These are phyloP conservation scores for Seriola aureovittata DNA, from an alignment of 2,113 vertebrate genomes.

Conservation along the genomic window DNA sequence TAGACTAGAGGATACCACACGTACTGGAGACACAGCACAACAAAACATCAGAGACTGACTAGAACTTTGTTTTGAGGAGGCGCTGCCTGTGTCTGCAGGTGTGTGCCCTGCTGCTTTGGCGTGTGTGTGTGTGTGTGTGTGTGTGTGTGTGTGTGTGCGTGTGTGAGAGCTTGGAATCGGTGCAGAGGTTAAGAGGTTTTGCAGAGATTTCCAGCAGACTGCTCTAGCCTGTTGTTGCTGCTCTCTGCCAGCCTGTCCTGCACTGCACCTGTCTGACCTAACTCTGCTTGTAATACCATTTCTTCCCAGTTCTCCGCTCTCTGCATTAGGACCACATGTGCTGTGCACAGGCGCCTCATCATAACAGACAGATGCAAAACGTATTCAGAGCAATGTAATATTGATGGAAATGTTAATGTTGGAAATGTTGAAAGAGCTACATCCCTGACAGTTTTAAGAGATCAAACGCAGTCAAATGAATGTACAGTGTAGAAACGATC, in stretches of 20 bases:
- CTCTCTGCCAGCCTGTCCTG: conserved; percentile 33
- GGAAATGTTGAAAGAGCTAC: background rate
- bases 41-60: background rate
- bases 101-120: conserved; percentile 14
- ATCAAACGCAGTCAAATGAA: background rate
- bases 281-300: conserved; percentile 8
- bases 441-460: background rate
- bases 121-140: conserved; percentile 11
- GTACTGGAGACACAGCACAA: background rate
- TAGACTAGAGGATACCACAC: background rate
- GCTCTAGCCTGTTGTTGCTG: background rate
- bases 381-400: conserved; percentile 3
- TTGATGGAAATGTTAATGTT: conserved; percentile 29
- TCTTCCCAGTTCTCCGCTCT: background rate
- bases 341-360: background rate
- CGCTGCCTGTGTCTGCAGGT: conserved; percentile 25
- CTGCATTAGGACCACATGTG: background rate
- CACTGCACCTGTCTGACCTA: conserved; percentile 45
- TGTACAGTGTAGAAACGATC: background rate
- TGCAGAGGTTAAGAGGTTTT: conserved; percentile 49
- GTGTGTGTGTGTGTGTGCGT: conserved; percentile 7
- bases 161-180: conserved; percentile 11
- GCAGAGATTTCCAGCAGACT: conserved; percentile 42
- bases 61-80: background rate
- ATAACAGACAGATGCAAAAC: background rate